Percentiles rank a stretch among this genome's conserved stretches.
phyloP scores from a whole-genome alignment of 2,113 vertebrate species.

The Ia io region DNA sequence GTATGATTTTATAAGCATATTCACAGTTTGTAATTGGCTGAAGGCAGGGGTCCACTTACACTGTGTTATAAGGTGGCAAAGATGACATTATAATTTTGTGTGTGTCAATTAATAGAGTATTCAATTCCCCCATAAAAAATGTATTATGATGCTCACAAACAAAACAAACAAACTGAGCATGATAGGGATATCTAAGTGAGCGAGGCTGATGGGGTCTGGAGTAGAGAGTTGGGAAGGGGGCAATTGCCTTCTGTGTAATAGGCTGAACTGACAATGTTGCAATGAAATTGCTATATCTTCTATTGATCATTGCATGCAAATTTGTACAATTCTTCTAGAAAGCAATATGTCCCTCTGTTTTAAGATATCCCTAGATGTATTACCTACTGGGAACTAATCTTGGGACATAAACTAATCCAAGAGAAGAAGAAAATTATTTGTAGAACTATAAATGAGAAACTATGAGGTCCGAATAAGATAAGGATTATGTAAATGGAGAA shows the following conservation, averaged over 20 bases:
- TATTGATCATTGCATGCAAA: background rate
- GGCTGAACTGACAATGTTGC: background rate
- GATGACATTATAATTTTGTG: background rate
- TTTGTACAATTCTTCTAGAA: background rate
- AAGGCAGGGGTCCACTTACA: background rate
- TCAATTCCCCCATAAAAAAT: background rate
- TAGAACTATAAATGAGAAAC: background rate
- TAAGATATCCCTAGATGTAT: background rate
- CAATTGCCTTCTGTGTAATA: background rate
- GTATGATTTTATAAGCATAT: background rate
- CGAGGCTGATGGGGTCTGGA: background rate
- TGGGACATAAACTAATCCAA: background rate
- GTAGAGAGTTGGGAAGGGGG: background rate
- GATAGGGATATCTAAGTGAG: background rate
- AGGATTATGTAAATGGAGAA: background rate
- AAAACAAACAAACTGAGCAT: background rate
- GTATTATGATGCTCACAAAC: background rate
- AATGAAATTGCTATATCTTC: background rate
- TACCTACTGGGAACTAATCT: background rate
- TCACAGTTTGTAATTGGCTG: conserved; percentile 3
- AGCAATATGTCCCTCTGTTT: background rate
- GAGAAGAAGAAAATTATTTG: background rate
- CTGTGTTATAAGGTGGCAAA: background rate
- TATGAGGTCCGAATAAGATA: background rate
- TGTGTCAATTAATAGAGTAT: background rate